phyloP scores from a whole-genome alignment of 2,888 invertebrate species.

The Tinea pellionella region DNA sequence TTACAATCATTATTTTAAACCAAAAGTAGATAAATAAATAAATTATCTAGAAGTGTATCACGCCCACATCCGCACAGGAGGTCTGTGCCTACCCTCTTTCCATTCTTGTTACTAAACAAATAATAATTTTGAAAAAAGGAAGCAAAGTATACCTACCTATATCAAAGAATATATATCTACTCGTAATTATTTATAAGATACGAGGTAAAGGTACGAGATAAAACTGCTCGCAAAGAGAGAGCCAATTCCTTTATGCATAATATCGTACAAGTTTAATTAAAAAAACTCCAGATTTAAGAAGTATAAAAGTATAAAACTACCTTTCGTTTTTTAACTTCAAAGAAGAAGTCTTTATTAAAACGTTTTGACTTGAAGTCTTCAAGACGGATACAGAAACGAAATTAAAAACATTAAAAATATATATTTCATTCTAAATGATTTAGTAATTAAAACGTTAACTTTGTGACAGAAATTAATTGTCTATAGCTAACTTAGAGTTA shows the following conservation, averaged over 20 bases:
- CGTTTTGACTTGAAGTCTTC: background rate
- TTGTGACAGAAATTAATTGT: constrained; percentile 8
- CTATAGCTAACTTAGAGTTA: background rate
- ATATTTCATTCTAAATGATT: constrained; percentile 6
- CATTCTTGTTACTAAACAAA: too few relatives aligned
- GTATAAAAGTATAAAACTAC: background rate
- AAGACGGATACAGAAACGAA: background rate
- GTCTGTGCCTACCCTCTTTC: too few relatives aligned
- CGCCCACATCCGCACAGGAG: too few relatives aligned
- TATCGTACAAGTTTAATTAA: constrained; percentile 8
- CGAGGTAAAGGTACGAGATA: background rate
- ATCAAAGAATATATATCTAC: too few relatives aligned
- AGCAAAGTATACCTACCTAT: too few relatives aligned
- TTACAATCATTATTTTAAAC: too few relatives aligned
- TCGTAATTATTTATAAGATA: too few relatives aligned
- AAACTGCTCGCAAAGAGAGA: background rate
- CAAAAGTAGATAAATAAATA: too few relatives aligned
- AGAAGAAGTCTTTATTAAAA: background rate
- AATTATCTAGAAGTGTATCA: too few relatives aligned
- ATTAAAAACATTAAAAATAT: constrained; percentile 3
- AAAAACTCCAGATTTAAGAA: constrained; percentile 4
- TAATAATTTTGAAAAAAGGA: too few relatives aligned
- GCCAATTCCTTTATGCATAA: constrained; percentile 7
- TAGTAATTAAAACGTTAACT: constrained; percentile 8
- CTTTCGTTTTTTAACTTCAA: background rate